Evolutionary conservation across 2,797 vertebrate species (phyloP), one percentile per base, ranked within the genome.

Genomic region (Chaetophractus vellerosus): DNA sequence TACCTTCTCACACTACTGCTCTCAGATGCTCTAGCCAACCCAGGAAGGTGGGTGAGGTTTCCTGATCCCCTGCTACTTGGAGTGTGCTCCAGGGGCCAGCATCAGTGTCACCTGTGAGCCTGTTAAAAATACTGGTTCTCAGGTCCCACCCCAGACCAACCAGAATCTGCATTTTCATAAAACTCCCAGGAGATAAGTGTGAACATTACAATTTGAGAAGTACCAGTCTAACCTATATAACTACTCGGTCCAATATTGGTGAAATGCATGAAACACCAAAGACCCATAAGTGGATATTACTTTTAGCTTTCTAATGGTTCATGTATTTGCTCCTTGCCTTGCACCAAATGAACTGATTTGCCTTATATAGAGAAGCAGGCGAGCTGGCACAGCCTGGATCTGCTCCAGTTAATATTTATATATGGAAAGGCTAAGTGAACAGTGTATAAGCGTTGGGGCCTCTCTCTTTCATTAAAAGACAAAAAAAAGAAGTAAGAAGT

Each of bases 361-460:
- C 88, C 78, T 24, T 92, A 91, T 83, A 81, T 78, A 94, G 93
- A 93, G 82, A 96, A 38, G 18, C 21, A n/a, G 71, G 55, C 59
- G 14, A 41, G 38, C 81, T 69, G 69, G 69, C 84, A 85, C 0
- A 11, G 15, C 31, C 88, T 69, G 91, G 69, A 87, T 88, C 26
- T 80, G 71, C 66, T 93, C 82, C 90, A 88, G 55, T 52, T 90
- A 36, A 28, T 41, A 45, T 52, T 90, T 82, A 89, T 78, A 85
- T 72, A 87, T 50, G 63, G 95, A 80, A 92, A 93, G 74, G 9
- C 59, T n/a, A 50, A 69, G 69, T 59, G 45, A 75, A 55, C 71
- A 45, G 23, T 63, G 41, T 36, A 31, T 18, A 89, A 74, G 63
- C 16, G 57, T 36, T 72, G 38, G 21, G 33, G 33, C 38, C 36